Base-by-base conservation (phyloP, 2,888 invertebrate species). In the Ennomos erosarius region DNA sequence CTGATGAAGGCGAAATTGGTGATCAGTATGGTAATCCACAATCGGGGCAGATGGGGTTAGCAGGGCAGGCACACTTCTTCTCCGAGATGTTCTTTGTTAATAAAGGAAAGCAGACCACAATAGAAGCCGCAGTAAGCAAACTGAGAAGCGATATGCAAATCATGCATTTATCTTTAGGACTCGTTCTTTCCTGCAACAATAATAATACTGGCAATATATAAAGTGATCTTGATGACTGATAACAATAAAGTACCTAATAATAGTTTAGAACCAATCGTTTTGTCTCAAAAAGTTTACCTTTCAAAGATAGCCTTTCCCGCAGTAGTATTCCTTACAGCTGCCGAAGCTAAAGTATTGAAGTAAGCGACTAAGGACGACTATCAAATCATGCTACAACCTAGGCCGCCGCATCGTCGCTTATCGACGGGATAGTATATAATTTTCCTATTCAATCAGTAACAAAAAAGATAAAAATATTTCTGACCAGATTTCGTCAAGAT, bases 61-160 rank as follows among this genome's bases (percentile, higher is more conserved):
- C 26, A 0, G 81, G 81, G 43, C 84, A 81, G 1, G 58, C 59
- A 38, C 81, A 80, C 59, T 73, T 75, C 26, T 52, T 67, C 8
- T 66, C 59, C 10, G 78, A 70, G 8, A 79, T 42, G 6, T 43
- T 68, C 11, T 70, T 75, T 0, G 76, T 65, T 55, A 79, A 80
- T 33, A 74, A 67, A 1, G 85, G 85, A 3, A 78, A 39, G 54
- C 84, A 84, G 50, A 75, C 43, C 10, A 84, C 55, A 1, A 80
- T 34, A 0, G 74, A 62, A 8, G 77, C 69, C 1, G 75, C 75
- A 54, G 78, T 74, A 11, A 82, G 16, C 26, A 83, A 12, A 60
- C 78, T 74, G 16, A 81, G 59, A 12, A 84, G 48, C 0, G 85
- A 77, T 64, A 84, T 63, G 68, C 83, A 85, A 82, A 84, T 80